A percentile compares a stretch with the other conserved stretches of the same genome.
phyloP scores from a whole-genome alignment of 2,113 vertebrate genomes.

The Muntiacus reevesi region DNA sequence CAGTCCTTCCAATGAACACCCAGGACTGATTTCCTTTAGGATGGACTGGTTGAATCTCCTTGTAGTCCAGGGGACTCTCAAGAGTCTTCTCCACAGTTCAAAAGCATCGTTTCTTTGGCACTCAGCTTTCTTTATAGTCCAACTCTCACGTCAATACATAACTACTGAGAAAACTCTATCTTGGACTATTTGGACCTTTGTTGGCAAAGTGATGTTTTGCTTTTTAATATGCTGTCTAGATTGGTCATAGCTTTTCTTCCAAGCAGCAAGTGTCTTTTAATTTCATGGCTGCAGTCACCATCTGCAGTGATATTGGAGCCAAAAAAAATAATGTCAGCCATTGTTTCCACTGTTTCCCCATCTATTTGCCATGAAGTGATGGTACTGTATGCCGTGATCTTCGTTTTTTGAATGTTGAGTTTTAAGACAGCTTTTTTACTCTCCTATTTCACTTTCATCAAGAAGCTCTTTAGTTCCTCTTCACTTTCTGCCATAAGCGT shows the following conservation, averaged over 20 bases:
- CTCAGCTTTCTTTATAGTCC: background rate
- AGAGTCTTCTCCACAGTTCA: background rate
- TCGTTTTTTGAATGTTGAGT: background rate
- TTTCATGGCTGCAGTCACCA: background rate
- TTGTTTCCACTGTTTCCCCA: background rate
- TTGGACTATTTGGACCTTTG: background rate
- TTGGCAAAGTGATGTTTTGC: background rate
- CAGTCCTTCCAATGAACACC: background rate
- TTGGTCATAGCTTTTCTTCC: background rate
- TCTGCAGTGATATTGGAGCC: background rate
- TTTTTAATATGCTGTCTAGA: background rate
- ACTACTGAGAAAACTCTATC: background rate
- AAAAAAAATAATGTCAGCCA: background rate
- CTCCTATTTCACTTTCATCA: background rate
- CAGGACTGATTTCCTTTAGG: background rate
- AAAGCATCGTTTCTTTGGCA: fast-evolving
- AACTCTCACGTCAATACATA: background rate
- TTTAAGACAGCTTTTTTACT: background rate
- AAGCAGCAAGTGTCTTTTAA: background rate
- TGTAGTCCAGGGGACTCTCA: background rate
- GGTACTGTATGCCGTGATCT: background rate
- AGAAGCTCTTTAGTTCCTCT: background rate
- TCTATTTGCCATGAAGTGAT: background rate
- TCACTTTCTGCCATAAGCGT: background rate
- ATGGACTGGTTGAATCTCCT: background rate